A percentile compares a stretch with the other conserved stretches of the same genome.
phyloP scores from a whole-genome alignment of 2,797 vertebrate species.

The Macrochelys suwanniensis region DNA sequence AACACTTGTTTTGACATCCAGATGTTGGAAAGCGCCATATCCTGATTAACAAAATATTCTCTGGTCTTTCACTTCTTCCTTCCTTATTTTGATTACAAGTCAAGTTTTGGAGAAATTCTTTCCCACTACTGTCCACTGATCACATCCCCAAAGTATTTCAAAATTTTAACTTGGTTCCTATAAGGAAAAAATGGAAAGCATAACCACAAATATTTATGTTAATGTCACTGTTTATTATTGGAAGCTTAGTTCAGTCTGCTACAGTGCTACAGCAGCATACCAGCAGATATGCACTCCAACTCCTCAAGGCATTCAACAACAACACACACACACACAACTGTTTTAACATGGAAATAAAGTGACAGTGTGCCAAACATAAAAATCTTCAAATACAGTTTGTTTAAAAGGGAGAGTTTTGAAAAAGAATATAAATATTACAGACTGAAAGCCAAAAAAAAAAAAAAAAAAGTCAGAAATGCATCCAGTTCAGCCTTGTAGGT shows the following conservation, averaged over 20 bases:
- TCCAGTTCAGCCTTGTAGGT: not conserved
- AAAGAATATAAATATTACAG: not conserved
- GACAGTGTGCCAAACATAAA: conserved; percentile 18
- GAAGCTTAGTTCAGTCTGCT: conserved; percentile 73
- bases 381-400: not conserved
- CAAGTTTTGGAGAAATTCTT: conserved; percentile 80
- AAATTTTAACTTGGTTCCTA: conserved; percentile 81
- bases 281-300: conserved; percentile 51
- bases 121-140: conserved; percentile 84
- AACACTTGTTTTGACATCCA: conserved; percentile 78
- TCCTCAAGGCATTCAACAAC: conserved; percentile 17
- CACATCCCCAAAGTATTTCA: conserved; percentile 82
- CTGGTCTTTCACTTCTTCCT: conserved; percentile 75
- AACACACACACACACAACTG: not conserved
- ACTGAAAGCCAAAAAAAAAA: not conserved
- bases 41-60: conserved; percentile 73
- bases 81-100: conserved; percentile 79
- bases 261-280: conserved; percentile 54
- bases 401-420: conserved; percentile 5
- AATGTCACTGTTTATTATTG: conserved; percentile 82
- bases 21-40: conserved; percentile 75
- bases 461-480: not conserved
- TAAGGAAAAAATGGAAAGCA: conserved; percentile 82
- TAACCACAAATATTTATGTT: conserved; percentile 83
- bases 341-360: not conserved